These are phyloP conservation scores for Limosa lapponica DNA, from an alignment of 2,797 vertebrate species.

Conservation along the genomic window DNA sequence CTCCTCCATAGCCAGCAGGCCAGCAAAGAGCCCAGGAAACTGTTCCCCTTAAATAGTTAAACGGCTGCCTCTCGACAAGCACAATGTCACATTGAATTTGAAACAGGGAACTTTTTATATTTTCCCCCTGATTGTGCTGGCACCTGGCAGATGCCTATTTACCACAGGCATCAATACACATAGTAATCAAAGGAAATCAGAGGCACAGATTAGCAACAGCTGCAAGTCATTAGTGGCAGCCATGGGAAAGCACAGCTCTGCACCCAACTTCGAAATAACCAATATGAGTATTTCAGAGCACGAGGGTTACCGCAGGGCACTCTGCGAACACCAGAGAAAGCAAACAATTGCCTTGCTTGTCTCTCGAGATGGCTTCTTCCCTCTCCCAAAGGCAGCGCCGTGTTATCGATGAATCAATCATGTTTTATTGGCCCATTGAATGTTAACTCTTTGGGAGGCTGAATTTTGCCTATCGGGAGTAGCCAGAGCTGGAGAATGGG, in stretches of 20 bases:
- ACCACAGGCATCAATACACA: slow-evolving; percentile 87
- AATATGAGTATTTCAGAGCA: slow-evolving; percentile 78
- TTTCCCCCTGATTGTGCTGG: slow-evolving; percentile 83
- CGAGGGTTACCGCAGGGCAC: slow-evolving; percentile 80
- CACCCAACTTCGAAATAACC: slow-evolving; percentile 82
- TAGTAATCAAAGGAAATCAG: slow-evolving; percentile 88
- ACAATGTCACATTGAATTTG: slow-evolving; percentile 88
- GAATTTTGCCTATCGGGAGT: background rate
- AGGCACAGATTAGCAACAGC: slow-evolving; percentile 87
- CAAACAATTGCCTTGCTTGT: slow-evolving; percentile 82
- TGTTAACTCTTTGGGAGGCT: slow-evolving; percentile 14
- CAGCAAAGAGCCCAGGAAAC: slow-evolving; percentile 77
- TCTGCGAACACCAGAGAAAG: slow-evolving; percentile 61
- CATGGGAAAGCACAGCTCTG: slow-evolving; percentile 84
- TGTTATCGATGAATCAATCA: slow-evolving; percentile 59
- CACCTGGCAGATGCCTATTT: slow-evolving; percentile 88
- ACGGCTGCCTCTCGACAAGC: slow-evolving; percentile 78
- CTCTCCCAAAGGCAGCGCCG: slow-evolving; percentile 29
- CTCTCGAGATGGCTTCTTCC: slow-evolving; percentile 62
- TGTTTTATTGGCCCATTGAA: slow-evolving; percentile 9
- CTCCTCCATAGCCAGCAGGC: slow-evolving; percentile 71
- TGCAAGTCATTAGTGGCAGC: slow-evolving; percentile 88
- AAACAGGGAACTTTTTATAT: slow-evolving; percentile 87
- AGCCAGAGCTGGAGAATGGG: background rate
- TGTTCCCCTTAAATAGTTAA: slow-evolving; percentile 83